Evolutionary conservation across 2,888 invertebrate species (phyloP).

Genomic region (Eugnorisma glareosa): DNA sequence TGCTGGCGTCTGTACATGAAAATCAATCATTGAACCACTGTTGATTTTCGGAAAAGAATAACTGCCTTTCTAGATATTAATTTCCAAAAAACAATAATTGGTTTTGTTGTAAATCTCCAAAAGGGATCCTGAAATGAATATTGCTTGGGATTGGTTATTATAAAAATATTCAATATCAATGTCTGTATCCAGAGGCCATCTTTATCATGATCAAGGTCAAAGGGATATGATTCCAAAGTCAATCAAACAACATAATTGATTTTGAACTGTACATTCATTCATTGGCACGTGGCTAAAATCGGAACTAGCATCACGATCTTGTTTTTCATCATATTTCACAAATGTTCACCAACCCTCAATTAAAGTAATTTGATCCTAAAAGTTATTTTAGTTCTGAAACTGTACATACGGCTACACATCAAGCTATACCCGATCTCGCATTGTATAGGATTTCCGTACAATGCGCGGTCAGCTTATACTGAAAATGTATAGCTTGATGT

Average conservation of each 20-base stretch:
- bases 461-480: no score
- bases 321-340: background rate
- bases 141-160: background rate
- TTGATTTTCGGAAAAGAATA: background rate
- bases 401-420: no score
- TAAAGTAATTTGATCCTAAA: background rate
- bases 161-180: background rate
- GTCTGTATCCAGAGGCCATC: conserved; percentile 5
- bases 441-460: no score
- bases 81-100: background rate
- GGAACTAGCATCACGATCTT: background rate
- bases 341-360: background rate
- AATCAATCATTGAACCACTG: background rate
- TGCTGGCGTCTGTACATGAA: no score
- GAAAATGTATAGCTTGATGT: no score
- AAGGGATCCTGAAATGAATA: background rate
- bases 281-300: background rate
- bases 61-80: background rate
- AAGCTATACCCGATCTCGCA: no score
- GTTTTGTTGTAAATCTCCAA: background rate
- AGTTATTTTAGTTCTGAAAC: background rate
- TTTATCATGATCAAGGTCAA: conserved; percentile 2
- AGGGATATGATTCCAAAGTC: conserved; percentile 34
- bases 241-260: conserved; percentile 31
- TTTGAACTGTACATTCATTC: no score